Conservation (phyloP, 2,888 invertebrate species). For the Saturnia japonica region DNA sequence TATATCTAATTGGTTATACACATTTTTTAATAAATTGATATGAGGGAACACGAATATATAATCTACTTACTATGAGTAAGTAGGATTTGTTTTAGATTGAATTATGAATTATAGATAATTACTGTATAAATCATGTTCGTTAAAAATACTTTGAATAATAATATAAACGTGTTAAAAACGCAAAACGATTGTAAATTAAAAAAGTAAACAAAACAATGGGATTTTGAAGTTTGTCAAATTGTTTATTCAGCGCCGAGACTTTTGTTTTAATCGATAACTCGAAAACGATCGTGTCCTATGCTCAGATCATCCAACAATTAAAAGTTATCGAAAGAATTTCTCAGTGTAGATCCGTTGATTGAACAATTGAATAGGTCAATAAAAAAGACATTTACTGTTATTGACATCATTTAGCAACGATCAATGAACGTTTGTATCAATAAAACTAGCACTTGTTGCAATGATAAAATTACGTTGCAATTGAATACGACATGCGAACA, state of each 20-base stretch:
- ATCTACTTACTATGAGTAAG: neutral
- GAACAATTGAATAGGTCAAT: slow-evolving; percentile 63
- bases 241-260: neutral
- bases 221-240: neutral
- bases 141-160: neutral
- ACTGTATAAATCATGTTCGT: neutral
- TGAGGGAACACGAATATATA: neutral
- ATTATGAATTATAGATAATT: neutral
- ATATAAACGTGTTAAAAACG: neutral
- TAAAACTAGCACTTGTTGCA: slow-evolving; percentile 18
- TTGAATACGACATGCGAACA: neutral
- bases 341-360: slow-evolving; percentile 32
- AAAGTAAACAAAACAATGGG: neutral
- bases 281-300: neutral
- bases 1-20: neutral
- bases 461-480: slow-evolving; percentile 12
- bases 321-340: slow-evolving; percentile 10
- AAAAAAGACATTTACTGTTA: slow-evolving; percentile 58
- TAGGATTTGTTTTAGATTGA: neutral
- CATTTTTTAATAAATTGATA: neutral
- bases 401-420: slow-evolving; percentile 47
- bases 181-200: neutral
- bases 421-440: slow-evolving; percentile 40
- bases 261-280: neutral
- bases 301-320: slow-evolving; percentile 19